Base-by-base conservation (phyloP, 2,113 vertebrate species). In the Camarhynchus parvulus region DNA sequence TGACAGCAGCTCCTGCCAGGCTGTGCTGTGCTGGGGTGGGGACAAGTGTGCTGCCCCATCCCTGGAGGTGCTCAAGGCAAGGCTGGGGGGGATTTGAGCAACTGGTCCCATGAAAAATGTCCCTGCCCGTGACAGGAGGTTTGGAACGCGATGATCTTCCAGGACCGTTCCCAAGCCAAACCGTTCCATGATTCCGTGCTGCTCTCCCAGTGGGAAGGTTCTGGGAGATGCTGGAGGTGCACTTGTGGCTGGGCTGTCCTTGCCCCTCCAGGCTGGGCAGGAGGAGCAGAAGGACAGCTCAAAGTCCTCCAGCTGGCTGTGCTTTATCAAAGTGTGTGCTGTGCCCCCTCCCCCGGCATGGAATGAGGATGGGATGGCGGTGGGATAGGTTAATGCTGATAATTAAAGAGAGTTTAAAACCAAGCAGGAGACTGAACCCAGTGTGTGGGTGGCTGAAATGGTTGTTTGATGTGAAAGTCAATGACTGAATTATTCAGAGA, bases 401-500 rank as follows among this genome's bases (percentile, higher is more conserved):
- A 98, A 98, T 98, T 98, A 98, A 97, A 97, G 97, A 97, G 97
- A 97, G 97, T 97, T 98, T 98, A 98, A 98, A 97, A 97, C 90
- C 70, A 90, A 97, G 97, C 96, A 95, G 97, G 96, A 97, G 97
- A 94, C 96, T 95, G 97, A 98, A 97, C 97, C 93, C 94, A 4
- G 86, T 97, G 97, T 97, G 97, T 98, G 98, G 98, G 97, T 97
- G 97, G 97, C 92, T 97, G 94, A 94, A 97, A 97, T 97, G 89
- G 97, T 97, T 98, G 97, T 97, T 98, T 98, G 98, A 98, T 98
- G 97, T 98, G 98, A 98, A 98, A 98, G 97, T 98, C 97, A 98
- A 97, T 98, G 98, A 92, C 97, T 98, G 97, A 98, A 98, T 98
- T 98, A 98, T 98, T 98, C 98, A 98, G 96, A 97, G 96, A 97